phyloP scores from a whole-genome alignment of 2,797 vertebrate species.

The Macropus fuliginosus region DNA sequence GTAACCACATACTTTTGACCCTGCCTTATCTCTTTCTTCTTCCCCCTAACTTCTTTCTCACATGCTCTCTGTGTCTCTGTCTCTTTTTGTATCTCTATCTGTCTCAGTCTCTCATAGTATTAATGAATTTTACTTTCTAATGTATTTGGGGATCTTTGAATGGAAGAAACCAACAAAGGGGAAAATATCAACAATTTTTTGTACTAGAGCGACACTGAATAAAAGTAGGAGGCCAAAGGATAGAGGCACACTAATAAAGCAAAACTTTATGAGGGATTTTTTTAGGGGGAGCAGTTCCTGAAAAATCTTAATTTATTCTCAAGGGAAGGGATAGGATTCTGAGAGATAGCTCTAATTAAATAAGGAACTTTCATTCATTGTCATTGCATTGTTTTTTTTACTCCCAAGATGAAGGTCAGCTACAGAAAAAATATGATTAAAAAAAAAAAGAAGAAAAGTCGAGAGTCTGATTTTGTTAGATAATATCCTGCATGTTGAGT shows the following conservation, averaged over 20 bases:
- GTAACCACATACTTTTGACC: not conserved
- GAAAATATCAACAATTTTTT: slow-evolving; percentile 60
- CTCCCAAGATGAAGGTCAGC: not conserved
- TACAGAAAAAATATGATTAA: not conserved
- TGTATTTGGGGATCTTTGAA: slow-evolving; percentile 59
- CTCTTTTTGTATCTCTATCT: slow-evolving; percentile 50
- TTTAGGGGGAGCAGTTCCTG: not conserved
- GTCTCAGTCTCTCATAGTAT: slow-evolving; percentile 67
- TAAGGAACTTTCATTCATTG: slow-evolving; percentile 7
- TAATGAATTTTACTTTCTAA: slow-evolving; percentile 71
- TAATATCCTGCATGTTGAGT: not conserved
- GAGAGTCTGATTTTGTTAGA: not conserved
- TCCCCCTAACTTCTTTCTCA: not conserved
- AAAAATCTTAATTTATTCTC: slow-evolving; percentile 45
- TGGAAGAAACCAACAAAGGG: slow-evolving; percentile 47
- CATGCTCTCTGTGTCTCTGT: not conserved
- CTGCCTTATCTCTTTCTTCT: not conserved
- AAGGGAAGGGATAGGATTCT: slow-evolving; percentile 47
- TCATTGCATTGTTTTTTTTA: slow-evolving; percentile 17
- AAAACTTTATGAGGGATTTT: not conserved
- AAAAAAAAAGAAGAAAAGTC: not conserved
- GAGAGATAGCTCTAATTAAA: slow-evolving; percentile 48
- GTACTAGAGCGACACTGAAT: slow-evolving; percentile 25
- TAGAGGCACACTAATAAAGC: not conserved
- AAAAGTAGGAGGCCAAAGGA: not conserved